Evolutionary conservation across 2,113 vertebrate species (phyloP), one percentile per base, ranked within the genome.

Genomic region (Toxotes chatareus): DNA sequence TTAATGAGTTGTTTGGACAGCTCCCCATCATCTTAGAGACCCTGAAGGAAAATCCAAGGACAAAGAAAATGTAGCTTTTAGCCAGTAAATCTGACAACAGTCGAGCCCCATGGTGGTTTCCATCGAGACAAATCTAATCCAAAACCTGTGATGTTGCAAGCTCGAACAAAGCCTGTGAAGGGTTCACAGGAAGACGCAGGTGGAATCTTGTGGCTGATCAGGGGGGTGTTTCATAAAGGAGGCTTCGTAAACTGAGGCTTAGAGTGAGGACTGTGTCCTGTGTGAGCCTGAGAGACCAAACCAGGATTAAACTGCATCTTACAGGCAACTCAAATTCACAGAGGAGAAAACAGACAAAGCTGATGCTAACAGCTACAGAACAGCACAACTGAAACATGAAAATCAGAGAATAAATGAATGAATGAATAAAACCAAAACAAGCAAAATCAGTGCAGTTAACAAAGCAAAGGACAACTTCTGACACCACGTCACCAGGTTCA

Each of bases 1-100:
- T 72, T 74, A 76, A 86, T 77, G 59, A 89, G 73, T 44, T 78
- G n/a, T 31, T 17, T 7, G 69, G 83, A 66, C 63, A 77, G 46
- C 64, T 88, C 9, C 62, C 44, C 57, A 21, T 66, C 74, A 55
- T 80, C 62, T 57, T 17, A 34, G 53, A 60, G 56, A 60, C 65
- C 68, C 65, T 7, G 12, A 2, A 73, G 84, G 75, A 46, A 53
- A 61, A 60, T 55, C 34, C 44, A 76, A 83, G 76, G 81, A 85
- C 83, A 79, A 38, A 79, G 10, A n/a, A 27, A 63, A 67, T 38
- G 44, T 47, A 17, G 66, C 59, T 17, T 44, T 42, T 17, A 44
- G 17, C 49, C 59, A n/a, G 59, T 38, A 83, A 82, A 69, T 71
- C 38, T 76, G 57, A 60, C 38, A 59, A 55, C 23, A 72, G 17